phyloP scores from a whole-genome alignment of 1,140 invertebrate genomes.

The Trinorchestia longiramus region DNA sequence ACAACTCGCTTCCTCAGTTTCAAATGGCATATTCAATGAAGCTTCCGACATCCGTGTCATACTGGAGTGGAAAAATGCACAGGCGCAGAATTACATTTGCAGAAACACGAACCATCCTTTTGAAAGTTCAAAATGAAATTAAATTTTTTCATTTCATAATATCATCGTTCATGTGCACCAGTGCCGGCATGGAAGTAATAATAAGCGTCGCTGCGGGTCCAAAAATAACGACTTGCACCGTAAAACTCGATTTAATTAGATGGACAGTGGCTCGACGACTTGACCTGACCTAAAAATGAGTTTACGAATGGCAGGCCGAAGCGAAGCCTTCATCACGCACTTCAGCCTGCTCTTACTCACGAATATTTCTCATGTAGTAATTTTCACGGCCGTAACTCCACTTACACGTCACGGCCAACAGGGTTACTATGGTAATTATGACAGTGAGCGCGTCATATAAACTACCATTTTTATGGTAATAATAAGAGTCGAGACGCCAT shows the following conservation, averaged over 20 bases:
- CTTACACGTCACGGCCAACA: background rate
- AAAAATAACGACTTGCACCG: background rate
- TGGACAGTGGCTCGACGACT: background rate
- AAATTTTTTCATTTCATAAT: background rate
- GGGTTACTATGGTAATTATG: background rate
- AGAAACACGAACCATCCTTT: background rate
- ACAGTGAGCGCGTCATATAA: background rate
- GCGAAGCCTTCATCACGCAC: background rate
- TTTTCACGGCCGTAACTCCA: background rate
- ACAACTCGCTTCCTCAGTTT: background rate
- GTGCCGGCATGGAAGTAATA: background rate
- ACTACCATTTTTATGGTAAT: constrained; percentile 39
- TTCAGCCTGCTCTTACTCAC: background rate
- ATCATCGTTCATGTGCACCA: background rate
- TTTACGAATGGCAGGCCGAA: background rate
- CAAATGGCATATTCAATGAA: background rate
- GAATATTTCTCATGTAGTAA: background rate
- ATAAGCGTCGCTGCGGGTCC: background rate
- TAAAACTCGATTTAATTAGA: background rate
- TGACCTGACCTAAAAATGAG: background rate
- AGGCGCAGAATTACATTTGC: background rate
- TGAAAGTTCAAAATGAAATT: background rate
- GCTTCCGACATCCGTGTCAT: background rate
- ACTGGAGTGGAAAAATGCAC: background rate
- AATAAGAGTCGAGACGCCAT: constrained; percentile 10